These are phyloP conservation scores for Gerris lacustris DNA, from an alignment of 2,888 invertebrate genomes.

Conservation along the genomic window DNA sequence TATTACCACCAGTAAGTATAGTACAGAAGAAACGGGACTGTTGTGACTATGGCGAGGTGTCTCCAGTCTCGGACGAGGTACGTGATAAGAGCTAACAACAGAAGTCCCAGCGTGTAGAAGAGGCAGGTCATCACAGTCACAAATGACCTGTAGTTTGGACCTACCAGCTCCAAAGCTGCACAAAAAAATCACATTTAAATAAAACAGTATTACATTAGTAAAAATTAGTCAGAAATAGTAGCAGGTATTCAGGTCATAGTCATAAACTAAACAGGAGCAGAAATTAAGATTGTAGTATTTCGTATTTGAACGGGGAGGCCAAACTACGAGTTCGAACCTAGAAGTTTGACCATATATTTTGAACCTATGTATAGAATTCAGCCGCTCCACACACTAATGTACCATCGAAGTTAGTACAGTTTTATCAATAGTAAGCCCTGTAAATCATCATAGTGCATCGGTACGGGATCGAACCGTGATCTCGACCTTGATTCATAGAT, in stretches of 20 bases:
- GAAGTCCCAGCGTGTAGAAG: constrained; percentile 76
- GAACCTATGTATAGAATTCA: too few species aligned
- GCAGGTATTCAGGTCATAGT: neutral
- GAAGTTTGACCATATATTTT: too few species aligned
- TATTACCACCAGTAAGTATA: constrained; percentile 63
- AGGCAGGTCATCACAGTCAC: constrained; percentile 85
- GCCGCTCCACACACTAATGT: too few species aligned
- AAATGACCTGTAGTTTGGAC: constrained; percentile 80
- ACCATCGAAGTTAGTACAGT: too few species aligned
- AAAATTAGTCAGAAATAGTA: neutral
- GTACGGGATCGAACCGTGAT: too few species aligned
- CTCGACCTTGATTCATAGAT: too few species aligned
- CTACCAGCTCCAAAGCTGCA: constrained; percentile 78
- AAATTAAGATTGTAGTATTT: neutral
- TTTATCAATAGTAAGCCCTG: too few species aligned
- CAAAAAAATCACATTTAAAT: constrained; percentile 30
- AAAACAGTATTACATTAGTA: constrained; percentile 13
- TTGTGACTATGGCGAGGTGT: constrained; percentile 63
- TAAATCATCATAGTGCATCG: too few species aligned
- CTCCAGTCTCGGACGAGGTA: constrained; percentile 78
- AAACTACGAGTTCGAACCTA: too few species aligned
- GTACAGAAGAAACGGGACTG: constrained; percentile 71
- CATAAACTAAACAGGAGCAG: neutral
- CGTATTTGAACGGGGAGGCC: too few species aligned
- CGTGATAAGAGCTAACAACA: constrained; percentile 70